phyloP scores from a whole-genome alignment of 1,140 invertebrate species.

The Eurytemora carolleeae region DNA sequence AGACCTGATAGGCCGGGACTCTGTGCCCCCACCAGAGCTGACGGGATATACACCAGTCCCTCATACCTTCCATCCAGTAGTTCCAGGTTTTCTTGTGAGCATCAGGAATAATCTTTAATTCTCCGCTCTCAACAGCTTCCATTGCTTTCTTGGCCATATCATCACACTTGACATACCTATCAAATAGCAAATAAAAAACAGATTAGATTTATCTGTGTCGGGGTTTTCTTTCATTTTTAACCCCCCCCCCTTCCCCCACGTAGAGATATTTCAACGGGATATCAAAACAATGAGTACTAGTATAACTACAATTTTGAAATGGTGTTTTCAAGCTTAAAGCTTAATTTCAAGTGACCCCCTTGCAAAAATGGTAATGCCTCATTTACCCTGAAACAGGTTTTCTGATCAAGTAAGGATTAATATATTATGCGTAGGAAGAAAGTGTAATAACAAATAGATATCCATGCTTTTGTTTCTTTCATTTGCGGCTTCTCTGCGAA shows the following conservation, averaged over 20 bases:
- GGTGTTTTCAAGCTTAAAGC: no score
- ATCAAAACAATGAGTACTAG: constrained; percentile 1
- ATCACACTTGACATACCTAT: constrained; percentile 48
- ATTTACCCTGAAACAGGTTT: no score
- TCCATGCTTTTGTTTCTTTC: no score
- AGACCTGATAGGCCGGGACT: constrained; percentile 86
- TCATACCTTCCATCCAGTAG: constrained; percentile 81
- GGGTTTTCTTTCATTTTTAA: no score
- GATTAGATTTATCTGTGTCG: constrained; percentile 21
- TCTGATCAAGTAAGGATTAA: no score
- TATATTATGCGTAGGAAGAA: no score
- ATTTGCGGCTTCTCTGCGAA: constrained; percentile 20
- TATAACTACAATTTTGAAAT: no score
- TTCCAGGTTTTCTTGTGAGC: constrained; percentile 81
- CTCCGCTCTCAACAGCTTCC: constrained; percentile 54
- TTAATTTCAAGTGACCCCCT: no score
- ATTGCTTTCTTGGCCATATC: constrained; percentile 63
- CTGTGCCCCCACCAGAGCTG: constrained; percentile 99
- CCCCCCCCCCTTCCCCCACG: no score
- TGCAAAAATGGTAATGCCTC: no score
- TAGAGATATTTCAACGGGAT: no score
- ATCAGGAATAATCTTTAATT: constrained; percentile 79
- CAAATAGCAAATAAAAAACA: constrained; percentile 27
- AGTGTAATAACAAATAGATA: no score
- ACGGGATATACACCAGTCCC: constrained; percentile 33